phyloP scores from a whole-genome alignment of 2,888 invertebrate genomes.

The Empis livida region DNA sequence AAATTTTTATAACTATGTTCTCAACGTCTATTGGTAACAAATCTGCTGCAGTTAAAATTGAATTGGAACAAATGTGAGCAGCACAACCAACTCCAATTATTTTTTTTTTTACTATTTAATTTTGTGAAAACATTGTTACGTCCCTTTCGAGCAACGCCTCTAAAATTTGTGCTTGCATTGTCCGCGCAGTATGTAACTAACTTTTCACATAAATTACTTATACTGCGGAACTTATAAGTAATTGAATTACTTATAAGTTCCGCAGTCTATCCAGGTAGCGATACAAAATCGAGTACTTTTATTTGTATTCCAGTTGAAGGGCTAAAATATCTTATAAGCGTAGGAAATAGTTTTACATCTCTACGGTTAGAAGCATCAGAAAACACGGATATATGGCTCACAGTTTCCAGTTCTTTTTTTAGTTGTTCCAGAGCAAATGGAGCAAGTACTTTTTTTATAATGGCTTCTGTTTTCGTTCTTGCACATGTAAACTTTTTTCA shows the following conservation, averaged over 20 bases:
- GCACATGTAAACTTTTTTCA: not conserved
- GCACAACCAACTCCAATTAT: not conserved
- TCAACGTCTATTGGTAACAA: constrained; percentile 14
- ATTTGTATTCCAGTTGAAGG: not conserved
- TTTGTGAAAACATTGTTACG: not conserved
- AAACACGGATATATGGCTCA: constrained; percentile 1
- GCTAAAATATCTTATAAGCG: constrained; percentile 1
- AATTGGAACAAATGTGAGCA: constrained; percentile 9
- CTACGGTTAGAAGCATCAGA: constrained; percentile 2
- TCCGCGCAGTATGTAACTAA: not conserved
- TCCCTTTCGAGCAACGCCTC: not conserved
- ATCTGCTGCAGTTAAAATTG: constrained; percentile 10
- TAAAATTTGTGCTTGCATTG: constrained; percentile 1
- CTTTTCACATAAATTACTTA: not conserved
- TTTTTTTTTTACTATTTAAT: not conserved
- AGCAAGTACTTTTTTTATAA: not conserved
- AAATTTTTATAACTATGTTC: constrained; percentile 3
- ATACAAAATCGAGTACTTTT: not conserved
- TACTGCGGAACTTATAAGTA: not conserved
- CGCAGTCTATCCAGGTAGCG: constrained; percentile 1
- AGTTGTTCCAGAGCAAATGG: constrained; percentile 8
- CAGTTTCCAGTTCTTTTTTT: constrained; percentile 10
- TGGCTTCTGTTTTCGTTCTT: not conserved
- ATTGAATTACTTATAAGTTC: not conserved
- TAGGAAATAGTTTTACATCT: constrained; percentile 3